Evolutionary conservation across 1,140 invertebrate genomes (phyloP).

Genomic region (Melitaea cinxia): DNA sequence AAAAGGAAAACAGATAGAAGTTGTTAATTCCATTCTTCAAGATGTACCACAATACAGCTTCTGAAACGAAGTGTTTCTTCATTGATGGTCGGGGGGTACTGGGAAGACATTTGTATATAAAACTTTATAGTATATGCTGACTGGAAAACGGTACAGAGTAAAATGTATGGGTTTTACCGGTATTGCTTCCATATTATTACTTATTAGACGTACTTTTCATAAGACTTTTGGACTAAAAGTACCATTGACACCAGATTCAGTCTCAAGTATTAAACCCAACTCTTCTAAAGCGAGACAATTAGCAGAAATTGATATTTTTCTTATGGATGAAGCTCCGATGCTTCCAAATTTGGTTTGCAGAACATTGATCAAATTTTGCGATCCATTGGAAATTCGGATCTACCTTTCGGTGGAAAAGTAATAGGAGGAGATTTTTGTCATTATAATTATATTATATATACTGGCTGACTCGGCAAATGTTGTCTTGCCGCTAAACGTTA

Average conservation of each 20-base stretch:
- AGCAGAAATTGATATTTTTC: not conserved
- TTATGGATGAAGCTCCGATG: conserved; percentile 23
- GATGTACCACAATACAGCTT: not conserved
- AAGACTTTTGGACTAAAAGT: too few relatives aligned
- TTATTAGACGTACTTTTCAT: too few relatives aligned
- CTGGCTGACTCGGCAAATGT: too few relatives aligned
- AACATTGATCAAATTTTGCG: conserved; percentile 32
- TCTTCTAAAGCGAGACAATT: not conserved
- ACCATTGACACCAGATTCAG: too few relatives aligned
- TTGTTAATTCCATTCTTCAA: not conserved
- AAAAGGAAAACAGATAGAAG: not conserved
- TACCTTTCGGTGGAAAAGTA: conserved; percentile 29
- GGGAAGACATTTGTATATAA: not conserved
- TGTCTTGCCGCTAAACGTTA: too few relatives aligned
- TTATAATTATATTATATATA: too few relatives aligned
- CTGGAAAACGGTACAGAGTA: not conserved
- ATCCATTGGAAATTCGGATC: conserved; percentile 27
- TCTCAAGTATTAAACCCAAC: too few relatives aligned
- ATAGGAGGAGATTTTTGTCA: conserved; percentile 15
- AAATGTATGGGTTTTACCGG: not conserved
- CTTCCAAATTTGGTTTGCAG: conserved; percentile 32
- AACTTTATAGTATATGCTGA: not conserved
- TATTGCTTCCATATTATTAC: too few relatives aligned
- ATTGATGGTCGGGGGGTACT: too few relatives aligned
- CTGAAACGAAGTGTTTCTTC: not conserved